Percentiles rank a stretch among this genome's conserved stretches.
Conservation (phyloP, 1,140 invertebrate species). For the Anadara kagoshimensis region DNA sequence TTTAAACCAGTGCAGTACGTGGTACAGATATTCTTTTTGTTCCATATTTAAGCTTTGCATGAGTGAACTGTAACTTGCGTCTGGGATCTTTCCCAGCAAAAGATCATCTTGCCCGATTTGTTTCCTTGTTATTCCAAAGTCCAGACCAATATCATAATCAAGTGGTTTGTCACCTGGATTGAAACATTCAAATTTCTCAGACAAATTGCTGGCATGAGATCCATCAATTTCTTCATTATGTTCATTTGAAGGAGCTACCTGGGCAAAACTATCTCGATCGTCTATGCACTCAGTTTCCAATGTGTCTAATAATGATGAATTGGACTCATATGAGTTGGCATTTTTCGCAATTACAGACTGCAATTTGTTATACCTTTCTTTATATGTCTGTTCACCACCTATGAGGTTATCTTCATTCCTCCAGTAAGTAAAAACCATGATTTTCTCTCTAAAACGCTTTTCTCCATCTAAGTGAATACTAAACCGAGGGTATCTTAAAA, state of each 20-base stretch:
- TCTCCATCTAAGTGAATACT: too few relatives aligned
- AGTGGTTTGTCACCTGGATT: background rate
- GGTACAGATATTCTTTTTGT: conserved; percentile 22
- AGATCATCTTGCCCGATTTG: conserved; percentile 5
- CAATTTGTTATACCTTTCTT: too few relatives aligned
- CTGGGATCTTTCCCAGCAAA: background rate
- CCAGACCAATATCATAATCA: conserved; percentile 20
- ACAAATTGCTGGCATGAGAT: background rate
- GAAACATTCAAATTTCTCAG: conserved; percentile 4
- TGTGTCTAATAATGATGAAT: background rate
- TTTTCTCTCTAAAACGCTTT: too few relatives aligned
- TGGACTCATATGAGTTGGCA: background rate
- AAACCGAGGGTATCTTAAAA: too few relatives aligned
- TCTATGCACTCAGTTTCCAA: background rate
- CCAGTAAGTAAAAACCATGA: too few relatives aligned
- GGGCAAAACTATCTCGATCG: background rate
- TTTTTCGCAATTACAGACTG: background rate
- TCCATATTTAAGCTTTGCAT: conserved; percentile 5
- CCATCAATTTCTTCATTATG: background rate
- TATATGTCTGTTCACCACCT: too few relatives aligned
- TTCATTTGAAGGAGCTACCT: background rate
- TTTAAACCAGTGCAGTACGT: conserved; percentile 15
- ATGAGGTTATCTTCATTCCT: too few relatives aligned
- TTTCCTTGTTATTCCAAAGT: conserved; percentile 5
- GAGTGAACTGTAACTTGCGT: background rate